phyloP scores from a whole-genome alignment of 2,888 invertebrate species.

The Cordilura impudica region DNA sequence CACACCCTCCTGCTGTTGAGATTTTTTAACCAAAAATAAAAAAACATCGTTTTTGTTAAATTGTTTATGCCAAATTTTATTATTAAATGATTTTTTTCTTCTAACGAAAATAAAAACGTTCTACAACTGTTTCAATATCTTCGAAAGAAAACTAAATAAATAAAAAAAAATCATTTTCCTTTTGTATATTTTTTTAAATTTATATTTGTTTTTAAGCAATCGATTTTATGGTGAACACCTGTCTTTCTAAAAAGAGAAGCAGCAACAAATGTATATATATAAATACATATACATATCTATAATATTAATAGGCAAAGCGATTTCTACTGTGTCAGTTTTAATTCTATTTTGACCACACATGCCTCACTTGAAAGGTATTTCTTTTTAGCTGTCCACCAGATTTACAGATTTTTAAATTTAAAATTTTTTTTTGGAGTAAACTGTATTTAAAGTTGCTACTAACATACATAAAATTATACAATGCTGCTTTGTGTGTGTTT shows the following conservation, averaged over 20 bases:
- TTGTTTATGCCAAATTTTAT: conserved; percentile 72
- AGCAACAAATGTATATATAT: too few relatives aligned
- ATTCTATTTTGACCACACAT: too few relatives aligned
- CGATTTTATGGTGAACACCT: conserved; percentile 29
- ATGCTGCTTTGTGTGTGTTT: too few relatives aligned
- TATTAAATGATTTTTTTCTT: conserved; percentile 62
- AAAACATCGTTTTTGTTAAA: conserved; percentile 5
- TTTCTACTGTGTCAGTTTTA: too few relatives aligned
- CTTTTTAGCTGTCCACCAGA: too few relatives aligned
- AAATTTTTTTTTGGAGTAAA: too few relatives aligned
- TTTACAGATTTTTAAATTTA: too few relatives aligned
- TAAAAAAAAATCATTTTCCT: conserved; percentile 19
- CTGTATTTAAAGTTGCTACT: too few relatives aligned
- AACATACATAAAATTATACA: too few relatives aligned
- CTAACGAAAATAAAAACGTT: conserved; percentile 27
- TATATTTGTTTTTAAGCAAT: conserved; percentile 1
- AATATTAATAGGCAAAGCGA: too few relatives aligned
- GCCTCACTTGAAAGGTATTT: too few relatives aligned
- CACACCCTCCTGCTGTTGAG: conserved; percentile 53
- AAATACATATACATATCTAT: too few relatives aligned
- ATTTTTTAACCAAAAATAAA: conserved; percentile 20
- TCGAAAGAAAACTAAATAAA: not conserved
- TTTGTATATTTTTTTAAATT: not conserved
- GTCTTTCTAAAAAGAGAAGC: conserved; percentile 8
- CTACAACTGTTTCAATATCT: conserved; percentile 1